Evolutionary conservation across 1,140 invertebrate species (phyloP).

Genomic region (Drosophila nannoptera): DNA sequence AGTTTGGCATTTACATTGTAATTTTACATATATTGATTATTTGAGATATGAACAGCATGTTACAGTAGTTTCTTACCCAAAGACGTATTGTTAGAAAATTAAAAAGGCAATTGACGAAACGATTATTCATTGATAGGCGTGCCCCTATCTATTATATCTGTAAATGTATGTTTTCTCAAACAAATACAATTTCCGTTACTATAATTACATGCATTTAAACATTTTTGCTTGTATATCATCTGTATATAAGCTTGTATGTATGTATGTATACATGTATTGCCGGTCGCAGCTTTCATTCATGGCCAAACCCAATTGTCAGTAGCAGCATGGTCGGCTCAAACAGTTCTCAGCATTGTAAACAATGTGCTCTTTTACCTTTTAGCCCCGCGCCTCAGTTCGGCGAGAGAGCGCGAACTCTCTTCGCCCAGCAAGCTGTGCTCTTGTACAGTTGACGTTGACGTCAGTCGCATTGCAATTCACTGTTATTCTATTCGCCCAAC

Average conservation of each 20-base stretch:
- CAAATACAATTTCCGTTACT: neutral
- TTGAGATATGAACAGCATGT: no score
- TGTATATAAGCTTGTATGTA: neutral
- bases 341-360: slow-evolving; percentile 51
- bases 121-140: no score
- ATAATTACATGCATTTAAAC: neutral
- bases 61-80: no score
- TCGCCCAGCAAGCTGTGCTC: slow-evolving; percentile 4
- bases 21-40: no score
- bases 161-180: neutral
- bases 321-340: neutral
- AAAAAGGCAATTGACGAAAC: no score
- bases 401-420: slow-evolving; percentile 13
- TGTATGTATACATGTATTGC: slow-evolving; percentile 34
- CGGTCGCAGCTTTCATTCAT: slow-evolving; percentile 69
- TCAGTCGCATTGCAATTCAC: slow-evolving; percentile 26
- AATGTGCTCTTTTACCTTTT: slow-evolving; percentile 71
- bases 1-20: neutral
- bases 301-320: slow-evolving; percentile 42
- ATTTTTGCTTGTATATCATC: neutral
- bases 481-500: slow-evolving; percentile 12
- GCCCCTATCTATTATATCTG: no score
- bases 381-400: slow-evolving; percentile 8
- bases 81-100: no score
- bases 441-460: slow-evolving; percentile 22